These are phyloP conservation scores for Drosophila lowei DNA, from an alignment of 1,140 invertebrate species.

Conservation along the genomic window DNA sequence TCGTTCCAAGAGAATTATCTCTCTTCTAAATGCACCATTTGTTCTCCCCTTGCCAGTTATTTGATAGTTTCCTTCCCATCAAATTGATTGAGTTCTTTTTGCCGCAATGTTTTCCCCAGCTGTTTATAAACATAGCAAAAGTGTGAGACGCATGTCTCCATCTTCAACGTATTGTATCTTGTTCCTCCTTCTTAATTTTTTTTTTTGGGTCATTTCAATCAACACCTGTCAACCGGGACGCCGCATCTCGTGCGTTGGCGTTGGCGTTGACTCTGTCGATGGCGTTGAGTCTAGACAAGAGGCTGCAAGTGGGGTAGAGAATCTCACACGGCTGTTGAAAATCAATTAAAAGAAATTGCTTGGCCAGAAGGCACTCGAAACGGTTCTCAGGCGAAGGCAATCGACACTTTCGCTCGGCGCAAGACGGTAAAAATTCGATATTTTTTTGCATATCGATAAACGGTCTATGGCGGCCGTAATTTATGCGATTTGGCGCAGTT, in stretches of 20 bases:
- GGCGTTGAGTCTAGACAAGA: slow-evolving; percentile 31
- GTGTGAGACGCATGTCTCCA: slow-evolving; percentile 59
- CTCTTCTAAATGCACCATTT: background rate
- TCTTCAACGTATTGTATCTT: slow-evolving; percentile 30
- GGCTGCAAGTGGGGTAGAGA: slow-evolving; percentile 1
- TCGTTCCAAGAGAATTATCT: no score
- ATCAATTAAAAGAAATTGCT: slow-evolving; percentile 78
- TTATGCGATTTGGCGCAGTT: slow-evolving; percentile 74
- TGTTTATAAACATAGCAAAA: slow-evolving; percentile 50
- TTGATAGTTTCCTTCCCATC: slow-evolving; percentile 35
- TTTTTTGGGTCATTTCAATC: slow-evolving; percentile 75
- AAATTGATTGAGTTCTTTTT: slow-evolving; percentile 50
- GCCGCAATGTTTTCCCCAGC: slow-evolving; percentile 38
- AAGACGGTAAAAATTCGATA: slow-evolving; percentile 13
- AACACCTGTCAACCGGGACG: slow-evolving; percentile 61
- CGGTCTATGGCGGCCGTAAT: slow-evolving; percentile 61
- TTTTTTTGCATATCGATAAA: slow-evolving; percentile 66
- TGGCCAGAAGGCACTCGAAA: slow-evolving; percentile 47
- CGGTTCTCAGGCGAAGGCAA: slow-evolving; percentile 41
- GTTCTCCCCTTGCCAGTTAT: slow-evolving; percentile 23
- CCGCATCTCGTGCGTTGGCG: slow-evolving; percentile 60
- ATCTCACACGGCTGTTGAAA: slow-evolving; percentile 58
- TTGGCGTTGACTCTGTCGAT: slow-evolving; percentile 50
- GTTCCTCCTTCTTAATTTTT: slow-evolving; percentile 2
- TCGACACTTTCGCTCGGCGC: slow-evolving; percentile 69